phyloP scores from a whole-genome alignment of 1,140 invertebrate species.

The Cydia fagiglandana region DNA sequence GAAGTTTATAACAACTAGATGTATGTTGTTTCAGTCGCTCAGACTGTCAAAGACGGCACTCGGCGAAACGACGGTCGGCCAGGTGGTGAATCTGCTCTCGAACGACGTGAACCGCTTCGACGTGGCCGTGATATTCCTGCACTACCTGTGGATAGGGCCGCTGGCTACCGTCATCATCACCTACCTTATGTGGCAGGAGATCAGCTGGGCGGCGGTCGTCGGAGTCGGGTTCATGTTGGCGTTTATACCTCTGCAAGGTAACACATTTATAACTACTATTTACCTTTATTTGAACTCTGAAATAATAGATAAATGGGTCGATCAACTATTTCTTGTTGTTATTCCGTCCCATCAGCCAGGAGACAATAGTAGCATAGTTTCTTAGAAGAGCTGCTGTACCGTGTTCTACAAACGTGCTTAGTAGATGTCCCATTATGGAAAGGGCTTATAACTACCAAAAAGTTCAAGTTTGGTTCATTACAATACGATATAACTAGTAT shows the following conservation, averaged over 20 bases:
- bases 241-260: constrained; percentile 92
- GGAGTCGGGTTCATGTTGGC: constrained; percentile 89
- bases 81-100: constrained; percentile 95
- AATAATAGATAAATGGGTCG: too few relatives aligned
- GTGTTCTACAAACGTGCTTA: too few relatives aligned
- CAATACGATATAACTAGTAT: too few relatives aligned
- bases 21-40: constrained; percentile 77
- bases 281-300: too few relatives aligned
- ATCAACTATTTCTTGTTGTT: too few relatives aligned
- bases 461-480: too few relatives aligned
- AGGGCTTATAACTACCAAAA: too few relatives aligned
- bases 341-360: too few relatives aligned
- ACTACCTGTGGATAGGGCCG: constrained; percentile 91
- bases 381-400: too few relatives aligned
- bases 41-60: constrained; percentile 85
- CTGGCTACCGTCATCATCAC: constrained; percentile 88
- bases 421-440: too few relatives aligned
- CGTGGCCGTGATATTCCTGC: constrained; percentile 83
- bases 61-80: constrained; percentile 88
- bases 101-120: constrained; percentile 92
- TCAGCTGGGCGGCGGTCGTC: constrained; percentile 86
- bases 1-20: background rate
- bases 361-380: too few relatives aligned
- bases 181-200: constrained; percentile 86
- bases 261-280: background rate